Percentiles rank a stretch among this genome's conserved stretches.
Evolutionary conservation across 2,797 vertebrate species (phyloP).

Genomic region (Dicrostonyx torquatus): DNA sequence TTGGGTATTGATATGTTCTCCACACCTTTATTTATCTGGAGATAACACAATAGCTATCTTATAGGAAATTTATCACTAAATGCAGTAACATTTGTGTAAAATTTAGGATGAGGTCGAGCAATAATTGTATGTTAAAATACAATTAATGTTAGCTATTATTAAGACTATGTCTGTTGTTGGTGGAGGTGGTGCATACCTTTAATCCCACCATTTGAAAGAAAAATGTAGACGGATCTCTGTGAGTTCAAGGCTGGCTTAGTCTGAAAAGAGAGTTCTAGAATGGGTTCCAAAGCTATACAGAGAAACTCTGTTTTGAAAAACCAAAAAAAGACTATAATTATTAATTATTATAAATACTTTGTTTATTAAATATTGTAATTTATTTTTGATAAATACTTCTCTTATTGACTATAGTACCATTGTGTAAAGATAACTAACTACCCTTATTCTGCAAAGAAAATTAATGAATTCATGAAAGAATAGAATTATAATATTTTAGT

Average conservation of each 20-base stretch:
- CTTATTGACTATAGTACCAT: neutral
- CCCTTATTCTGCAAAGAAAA: neutral
- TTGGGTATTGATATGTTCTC: neutral
- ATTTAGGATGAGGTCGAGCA: neutral
- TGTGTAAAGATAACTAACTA: neutral
- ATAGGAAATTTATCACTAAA: neutral
- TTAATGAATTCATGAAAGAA: neutral
- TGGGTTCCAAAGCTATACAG: too few relatives aligned
- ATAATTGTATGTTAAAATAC: neutral
- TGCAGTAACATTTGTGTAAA: neutral
- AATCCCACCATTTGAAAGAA: too few relatives aligned
- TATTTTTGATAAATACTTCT: slow-evolving; percentile 1
- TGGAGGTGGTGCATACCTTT: too few relatives aligned
- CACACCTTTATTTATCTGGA: neutral
- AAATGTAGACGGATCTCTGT: too few relatives aligned
- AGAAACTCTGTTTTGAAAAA: too few relatives aligned
- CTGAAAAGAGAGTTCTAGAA: too few relatives aligned
- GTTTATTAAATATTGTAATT: neutral
- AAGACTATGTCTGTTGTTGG: neutral
- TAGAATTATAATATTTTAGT: neutral
- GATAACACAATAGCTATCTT: neutral
- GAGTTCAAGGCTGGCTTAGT: too few relatives aligned
- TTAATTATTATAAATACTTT: neutral
- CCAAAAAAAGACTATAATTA: neutral
- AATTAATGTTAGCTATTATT: slow-evolving; percentile 33